A percentile compares a stretch with the other conserved stretches of the same genome.
Conservation (phyloP, 1,140 invertebrate genomes). For the Eumaeus atala region DNA sequence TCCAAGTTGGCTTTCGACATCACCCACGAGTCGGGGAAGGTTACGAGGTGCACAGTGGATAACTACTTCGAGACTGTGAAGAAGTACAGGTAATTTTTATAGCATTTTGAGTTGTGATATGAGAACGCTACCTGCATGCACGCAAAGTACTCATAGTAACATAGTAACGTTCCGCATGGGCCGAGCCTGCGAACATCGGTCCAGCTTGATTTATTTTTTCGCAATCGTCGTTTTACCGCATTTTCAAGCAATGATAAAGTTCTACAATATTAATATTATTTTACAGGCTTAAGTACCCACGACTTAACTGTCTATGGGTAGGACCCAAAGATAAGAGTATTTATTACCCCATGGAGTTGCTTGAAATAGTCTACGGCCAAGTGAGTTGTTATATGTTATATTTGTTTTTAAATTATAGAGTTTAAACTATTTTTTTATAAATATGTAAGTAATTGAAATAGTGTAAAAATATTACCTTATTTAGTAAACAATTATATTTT, state of each 20-base stretch:
- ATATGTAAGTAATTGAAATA: no score
- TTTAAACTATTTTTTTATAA: no score
- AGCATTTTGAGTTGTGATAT: no score
- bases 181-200: no score
- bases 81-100: conserved; percentile 34
- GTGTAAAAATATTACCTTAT: no score
- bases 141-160: no score
- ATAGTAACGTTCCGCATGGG: no score
- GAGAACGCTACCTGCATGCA: no score
- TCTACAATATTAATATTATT: background rate
- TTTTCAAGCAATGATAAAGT: no score
- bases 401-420: background rate
- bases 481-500: no score
- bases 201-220: no score
- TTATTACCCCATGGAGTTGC: conserved; percentile 77
- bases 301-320: conserved; percentile 78
- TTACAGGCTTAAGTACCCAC: conserved; percentile 70
- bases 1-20: conserved; percentile 29
- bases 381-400: conserved; percentile 43
- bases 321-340: conserved; percentile 73
- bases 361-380: conserved; percentile 77
- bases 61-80: conserved; percentile 44
- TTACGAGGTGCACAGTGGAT: conserved; percentile 30
- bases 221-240: no score
- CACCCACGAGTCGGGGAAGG: conserved; percentile 19